Evolutionary conservation across 2,888 invertebrate species (phyloP), one percentile per base, ranked within the genome.

Genomic region (Dicranocentrus wangi): DNA sequence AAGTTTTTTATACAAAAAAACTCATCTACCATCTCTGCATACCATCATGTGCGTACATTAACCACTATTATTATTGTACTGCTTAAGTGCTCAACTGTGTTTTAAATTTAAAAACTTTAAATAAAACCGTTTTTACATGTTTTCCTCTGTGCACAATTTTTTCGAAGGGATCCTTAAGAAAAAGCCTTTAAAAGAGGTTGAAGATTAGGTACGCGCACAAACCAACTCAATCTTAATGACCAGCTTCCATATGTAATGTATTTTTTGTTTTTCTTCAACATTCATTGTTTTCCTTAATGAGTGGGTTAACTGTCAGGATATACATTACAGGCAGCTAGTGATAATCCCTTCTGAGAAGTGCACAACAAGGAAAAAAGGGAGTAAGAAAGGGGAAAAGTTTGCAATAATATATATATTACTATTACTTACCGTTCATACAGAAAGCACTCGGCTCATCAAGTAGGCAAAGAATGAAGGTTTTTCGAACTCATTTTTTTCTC

Each of bases 211-310:
- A 32, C 32, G 32, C 5, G 55, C 25, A 7, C 23, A 47, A 23
- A 47, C n/a, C 23, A 66, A 25, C 17, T 1, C 42, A 17, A 65
- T 65, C 23, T 51, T 47, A 66, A 66, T 51, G 66, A 51, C n/a
- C 25, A 25, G 47, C 7, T 21, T 39, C 23, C 65, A 15, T 19
- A 65, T 63, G 51, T 25, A 58, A n/a, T 58, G 47, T 39, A 17
- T 69, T 58, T 70, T 23, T 10, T 51, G 23, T 66, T 43, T 80
- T 55, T 80, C 80, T 80, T 80, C 63, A 80, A 80, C 80, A 80
- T 66, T 80, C 73, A 80, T 80, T 80, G 80, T 80, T 51, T 73
- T 69, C 51, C 68, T 61, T 80, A 80, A 80, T 80, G 80, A 80
- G 68, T 73, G 73, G 63, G 65, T 25, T 73, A 69, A 63, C 68